Base-by-base conservation (phyloP, 1,140 invertebrate species). In the Agrilus planipennis region DNA sequence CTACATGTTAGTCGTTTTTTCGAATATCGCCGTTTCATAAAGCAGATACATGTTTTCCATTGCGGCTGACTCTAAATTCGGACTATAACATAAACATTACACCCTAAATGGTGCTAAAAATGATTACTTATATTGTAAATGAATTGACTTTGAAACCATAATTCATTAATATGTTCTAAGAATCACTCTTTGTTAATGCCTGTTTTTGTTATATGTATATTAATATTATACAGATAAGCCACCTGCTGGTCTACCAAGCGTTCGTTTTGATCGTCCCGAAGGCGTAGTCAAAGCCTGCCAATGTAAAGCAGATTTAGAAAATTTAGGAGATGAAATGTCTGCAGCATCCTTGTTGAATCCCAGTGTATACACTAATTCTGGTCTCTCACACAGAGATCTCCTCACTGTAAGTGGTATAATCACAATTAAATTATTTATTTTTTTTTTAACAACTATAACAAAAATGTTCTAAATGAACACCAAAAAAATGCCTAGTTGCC, bases 291-390 rank as follows among this genome's bases (percentile, higher is more conserved):
- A 47, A 20, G 4, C 17, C 7, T 42, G 46, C 5, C 38, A 34
- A 5, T 55, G 51, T 36, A 39, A 42, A 37, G 49, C 47, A 21
- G 51, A 54, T 46, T 23, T 49, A 7, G 50, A 50, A 35, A 49
- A 51, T 43, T 48, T 61, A 21, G 51, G 55, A 6, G 43, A 49
- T 19, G 52, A 57, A 21, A 55, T 52, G 7, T 42, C 40, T 6
- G 47, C 46, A 4, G 51, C 39, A 20, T 38, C 49, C 19, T 19
- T 55, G 10, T 17, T 58, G 9, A 57, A 54, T 45, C 58, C 57
- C 1, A 56, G 49, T 31, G 52, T 61, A 19, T 53, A 50, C 22
- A 52, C 51, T 4, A 53, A 54, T 29, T 60, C 52, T 42, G 52
- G 51, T 11, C 29, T 60, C 25, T 48, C 45, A 2, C 52, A 51